A percentile compares a stretch with the other conserved stretches of the same genome.
phyloP scores from a whole-genome alignment of 2,888 invertebrate genomes.

The Cryptophagus acutangulus region DNA sequence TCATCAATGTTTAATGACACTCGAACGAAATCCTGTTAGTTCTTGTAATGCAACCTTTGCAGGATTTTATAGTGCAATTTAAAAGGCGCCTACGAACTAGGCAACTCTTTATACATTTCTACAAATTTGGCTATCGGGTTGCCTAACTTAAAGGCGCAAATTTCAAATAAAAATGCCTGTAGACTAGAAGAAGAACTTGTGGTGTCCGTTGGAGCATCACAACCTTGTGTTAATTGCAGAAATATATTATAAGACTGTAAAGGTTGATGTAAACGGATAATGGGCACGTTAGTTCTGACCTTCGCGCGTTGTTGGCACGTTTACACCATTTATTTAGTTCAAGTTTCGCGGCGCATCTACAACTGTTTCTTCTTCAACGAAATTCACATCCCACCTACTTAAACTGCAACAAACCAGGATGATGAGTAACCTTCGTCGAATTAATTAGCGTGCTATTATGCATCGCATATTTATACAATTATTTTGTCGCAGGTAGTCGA shows the following conservation, averaged over 20 bases:
- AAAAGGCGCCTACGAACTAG: no score
- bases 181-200: no score
- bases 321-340: constrained; percentile 9
- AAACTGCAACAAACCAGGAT: constrained; percentile 10
- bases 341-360: constrained; percentile 16
- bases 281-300: constrained; percentile 25
- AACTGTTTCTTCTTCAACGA: not conserved
- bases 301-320: constrained; percentile 27
- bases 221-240: constrained; percentile 38
- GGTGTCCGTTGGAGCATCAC: constrained; percentile 36
- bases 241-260: constrained; percentile 30
- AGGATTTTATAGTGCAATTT: no score
- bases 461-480: constrained; percentile 10
- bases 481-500: constrained; percentile 51
- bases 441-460: constrained; percentile 31
- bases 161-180: no score
- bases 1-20: no score
- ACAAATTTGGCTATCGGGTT: no score
- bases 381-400: not conserved
- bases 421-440: constrained; percentile 34
- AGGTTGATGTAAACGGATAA: constrained; percentile 31
- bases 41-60: no score
- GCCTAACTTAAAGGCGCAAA: no score
- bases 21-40: no score
- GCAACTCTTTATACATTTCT: no score